Base-by-base conservation (phyloP, 2,113 vertebrate genomes). In the Mystacornis crossleyi region DNA sequence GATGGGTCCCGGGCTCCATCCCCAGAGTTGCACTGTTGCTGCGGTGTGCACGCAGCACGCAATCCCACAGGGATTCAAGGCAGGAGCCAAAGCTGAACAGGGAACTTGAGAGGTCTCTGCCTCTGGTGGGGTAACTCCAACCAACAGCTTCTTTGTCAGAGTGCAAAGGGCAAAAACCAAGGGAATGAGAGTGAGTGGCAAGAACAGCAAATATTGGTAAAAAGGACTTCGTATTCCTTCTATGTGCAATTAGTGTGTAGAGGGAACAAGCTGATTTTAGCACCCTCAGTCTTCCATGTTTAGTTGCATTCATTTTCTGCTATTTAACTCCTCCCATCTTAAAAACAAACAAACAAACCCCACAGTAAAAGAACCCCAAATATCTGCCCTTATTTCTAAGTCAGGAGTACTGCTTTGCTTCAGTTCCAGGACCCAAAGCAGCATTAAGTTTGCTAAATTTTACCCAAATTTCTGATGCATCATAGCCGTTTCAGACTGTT, bases 21-120 rank as follows among this genome's bases (percentile, higher is more conserved):
- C 31, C 28, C 54, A 79, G 50, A 83, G 42, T 58, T 21, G 20
- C 14, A 5, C 23, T 1, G 8, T 11, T 40, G 47, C 61, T 6
- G 10, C 1, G 0, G 5, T 0, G 7, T 1, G 1, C 36, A 10
- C 9, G 8, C 78, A 5, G 51, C 38, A n/a, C n/a, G n/a, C n/a
- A n/a, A n/a, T n/a, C n/a, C n/a, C n/a, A n/a, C 58, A 57, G 8
- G 13, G 26, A 69, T 10, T 38, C 65, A 25, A 36, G 34, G n/a
- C 66, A 78, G 34, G 24, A 70, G 18, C 11, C 34, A 18, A 45
- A 61, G 48, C 20, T 42, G 36, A 58, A 34, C 6, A 1, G 15
- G 40, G 9, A 19, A 57, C 25, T 12, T 58, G 34, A 38, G 28
- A 25, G 47, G 18, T 25, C 54, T 65, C 62, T 67, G 45, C 14